These are phyloP conservation scores for Ochlodes sylvanus DNA, from an alignment of 2,888 invertebrate genomes.

Conservation along the genomic window DNA sequence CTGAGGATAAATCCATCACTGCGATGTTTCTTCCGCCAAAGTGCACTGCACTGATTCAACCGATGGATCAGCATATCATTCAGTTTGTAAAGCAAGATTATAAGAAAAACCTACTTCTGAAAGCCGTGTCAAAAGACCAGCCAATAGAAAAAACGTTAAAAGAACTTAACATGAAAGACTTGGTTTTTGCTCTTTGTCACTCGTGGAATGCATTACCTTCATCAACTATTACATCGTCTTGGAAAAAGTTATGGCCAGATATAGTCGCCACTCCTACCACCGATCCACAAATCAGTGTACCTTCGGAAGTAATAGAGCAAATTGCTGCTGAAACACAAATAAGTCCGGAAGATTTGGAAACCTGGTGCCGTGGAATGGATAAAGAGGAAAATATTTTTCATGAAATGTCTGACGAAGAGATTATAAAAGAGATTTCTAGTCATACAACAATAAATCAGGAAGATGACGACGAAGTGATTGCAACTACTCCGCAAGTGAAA, in stretches of 20 bases:
- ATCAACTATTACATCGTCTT: slow-evolving; percentile 51
- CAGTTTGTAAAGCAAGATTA: too few relatives aligned
- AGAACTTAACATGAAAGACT: slow-evolving; percentile 38
- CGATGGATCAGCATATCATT: slow-evolving; percentile 45
- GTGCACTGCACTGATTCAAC: slow-evolving; percentile 52
- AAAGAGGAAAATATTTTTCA: slow-evolving; percentile 48
- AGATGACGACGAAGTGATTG: too few relatives aligned
- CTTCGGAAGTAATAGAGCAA: too few relatives aligned
- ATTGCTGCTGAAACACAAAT: too few relatives aligned
- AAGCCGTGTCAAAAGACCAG: too few relatives aligned
- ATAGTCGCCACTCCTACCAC: too few relatives aligned
- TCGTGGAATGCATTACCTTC: slow-evolving; percentile 49
- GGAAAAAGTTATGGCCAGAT: slow-evolving; percentile 49
- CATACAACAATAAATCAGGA: too few relatives aligned
- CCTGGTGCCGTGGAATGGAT: slow-evolving; percentile 52
- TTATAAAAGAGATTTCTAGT: slow-evolving; percentile 52
- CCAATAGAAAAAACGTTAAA: too few relatives aligned
- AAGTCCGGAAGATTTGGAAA: slow-evolving; percentile 45
- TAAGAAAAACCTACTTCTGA: too few relatives aligned
- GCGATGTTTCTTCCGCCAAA: slow-evolving; percentile 52
- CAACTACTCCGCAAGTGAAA: too few relatives aligned
- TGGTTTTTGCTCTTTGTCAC: slow-evolving; percentile 47
- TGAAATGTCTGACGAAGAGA: slow-evolving; percentile 53
- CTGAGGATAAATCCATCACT: slow-evolving; percentile 49
- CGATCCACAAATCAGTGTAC: too few relatives aligned